Evolutionary conservation across 2,113 vertebrate species (phyloP).

Genomic region (Tenebrosternarchus preto): DNA sequence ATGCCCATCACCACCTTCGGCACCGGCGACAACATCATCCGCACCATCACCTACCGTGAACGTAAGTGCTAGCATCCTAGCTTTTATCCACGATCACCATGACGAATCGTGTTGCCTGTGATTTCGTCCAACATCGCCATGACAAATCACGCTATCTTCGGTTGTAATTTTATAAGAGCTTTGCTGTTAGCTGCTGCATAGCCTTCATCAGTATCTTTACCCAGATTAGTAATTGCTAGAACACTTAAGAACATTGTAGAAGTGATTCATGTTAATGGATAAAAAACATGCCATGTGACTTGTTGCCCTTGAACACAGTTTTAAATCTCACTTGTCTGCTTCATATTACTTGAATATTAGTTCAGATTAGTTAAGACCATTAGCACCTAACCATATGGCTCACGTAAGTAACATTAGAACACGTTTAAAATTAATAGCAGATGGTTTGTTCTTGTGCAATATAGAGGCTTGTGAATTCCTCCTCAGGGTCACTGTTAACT

Average conservation of each 20-base stretch:
- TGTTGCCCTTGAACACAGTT: neutral
- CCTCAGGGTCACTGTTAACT: constrained; percentile 1
- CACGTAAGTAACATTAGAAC: neutral
- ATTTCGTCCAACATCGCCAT: neutral
- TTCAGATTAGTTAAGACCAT: neutral
- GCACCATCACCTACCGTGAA: constrained; percentile 91
- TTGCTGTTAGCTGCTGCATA: no score
- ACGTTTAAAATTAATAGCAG: constrained; percentile 16
- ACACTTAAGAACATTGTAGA: no score
- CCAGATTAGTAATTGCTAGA: no score
- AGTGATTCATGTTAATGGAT: neutral
- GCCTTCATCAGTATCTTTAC: no score
- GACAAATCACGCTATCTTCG: neutral
- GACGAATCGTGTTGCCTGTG: no score
- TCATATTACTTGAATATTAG: neutral
- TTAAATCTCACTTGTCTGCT: neutral
- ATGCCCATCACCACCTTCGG: constrained; percentile 89
- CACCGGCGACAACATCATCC: constrained; percentile 82
- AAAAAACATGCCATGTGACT: neutral
- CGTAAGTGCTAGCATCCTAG: constrained; percentile 88
- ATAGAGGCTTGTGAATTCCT: neutral
- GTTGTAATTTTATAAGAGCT: neutral
- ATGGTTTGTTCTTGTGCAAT: constrained; percentile 16
- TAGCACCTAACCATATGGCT: neutral
- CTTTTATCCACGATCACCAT: no score